These are phyloP conservation scores for Sminthopsis crassicaudata DNA, from an alignment of 2,113 vertebrate genomes.

Conservation along the genomic window DNA sequence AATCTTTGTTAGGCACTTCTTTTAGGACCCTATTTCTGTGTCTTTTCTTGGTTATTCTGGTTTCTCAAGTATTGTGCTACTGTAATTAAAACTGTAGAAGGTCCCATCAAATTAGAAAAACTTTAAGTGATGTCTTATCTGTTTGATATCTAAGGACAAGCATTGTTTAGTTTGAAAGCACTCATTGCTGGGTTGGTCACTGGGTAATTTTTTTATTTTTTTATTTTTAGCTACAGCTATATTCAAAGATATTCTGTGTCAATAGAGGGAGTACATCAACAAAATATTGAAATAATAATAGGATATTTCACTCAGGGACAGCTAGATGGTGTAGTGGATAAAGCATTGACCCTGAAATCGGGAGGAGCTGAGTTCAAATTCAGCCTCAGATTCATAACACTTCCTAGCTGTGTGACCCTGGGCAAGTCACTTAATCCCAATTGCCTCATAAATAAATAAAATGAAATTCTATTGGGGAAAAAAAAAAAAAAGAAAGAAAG, in stretches of 20 bases:
- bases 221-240: not conserved
- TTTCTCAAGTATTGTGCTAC: not conserved
- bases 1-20: not conserved
- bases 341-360: too few species aligned
- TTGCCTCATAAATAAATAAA: too few species aligned
- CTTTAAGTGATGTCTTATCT: not conserved
- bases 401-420: too few species aligned
- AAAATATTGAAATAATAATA: not conserved
- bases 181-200: not conserved
- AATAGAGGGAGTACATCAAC: not conserved
- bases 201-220: not conserved
- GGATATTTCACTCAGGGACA: not conserved
- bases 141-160: not conserved
- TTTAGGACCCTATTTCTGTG: not conserved
- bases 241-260: not conserved
- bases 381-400: too few species aligned
- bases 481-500: too few species aligned
- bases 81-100: not conserved
- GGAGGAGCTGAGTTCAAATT: too few species aligned
- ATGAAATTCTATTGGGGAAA: too few species aligned
- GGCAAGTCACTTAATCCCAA: too few species aligned
- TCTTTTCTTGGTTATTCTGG: not conserved
- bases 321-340: not conserved
- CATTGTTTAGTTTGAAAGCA: not conserved
- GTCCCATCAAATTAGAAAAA: not conserved